A percentile compares a stretch with the other conserved stretches of the same genome.
Evolutionary conservation across 2,113 vertebrate genomes (phyloP).

Genomic region (Condylura cristata): DNA sequence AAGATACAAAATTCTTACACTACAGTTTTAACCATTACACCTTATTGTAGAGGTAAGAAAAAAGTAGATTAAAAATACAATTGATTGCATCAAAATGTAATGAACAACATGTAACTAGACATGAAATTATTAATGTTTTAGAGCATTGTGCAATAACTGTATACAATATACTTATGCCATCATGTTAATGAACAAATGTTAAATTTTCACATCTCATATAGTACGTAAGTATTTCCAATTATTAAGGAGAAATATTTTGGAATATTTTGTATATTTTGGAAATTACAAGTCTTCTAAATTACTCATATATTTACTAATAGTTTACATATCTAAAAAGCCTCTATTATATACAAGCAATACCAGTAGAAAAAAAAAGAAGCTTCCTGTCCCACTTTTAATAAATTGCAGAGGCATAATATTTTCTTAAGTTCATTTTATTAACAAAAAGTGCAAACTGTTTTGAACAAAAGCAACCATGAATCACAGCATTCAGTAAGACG

Average conservation of each 20-base stretch:
- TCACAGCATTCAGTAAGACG: conserved; percentile 72
- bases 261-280: not conserved
- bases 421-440: conserved; percentile 87
- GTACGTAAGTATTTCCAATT: not conserved
- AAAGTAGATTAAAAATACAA: conserved; percentile 1
- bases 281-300: not conserved
- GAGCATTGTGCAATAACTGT: not conserved
- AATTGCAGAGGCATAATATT: conserved; percentile 49
- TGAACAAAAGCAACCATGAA: conserved; percentile 76
- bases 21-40: not conserved
- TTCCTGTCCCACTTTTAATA: conserved; percentile 45
- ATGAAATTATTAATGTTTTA: not conserved
- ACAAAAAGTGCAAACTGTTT: conserved; percentile 87
- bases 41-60: not conserved
- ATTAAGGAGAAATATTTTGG: not conserved
- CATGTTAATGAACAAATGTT: not conserved
- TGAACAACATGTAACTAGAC: not conserved
- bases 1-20: not conserved
- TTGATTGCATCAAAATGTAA: not conserved
- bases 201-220: not conserved
- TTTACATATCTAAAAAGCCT: not conserved
- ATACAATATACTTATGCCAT: not conserved
- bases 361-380: not conserved
- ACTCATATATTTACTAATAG: not conserved
- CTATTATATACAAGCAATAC: not conserved